Base-by-base conservation (phyloP, 2,888 invertebrate genomes). In the Oligia strigilis region DNA sequence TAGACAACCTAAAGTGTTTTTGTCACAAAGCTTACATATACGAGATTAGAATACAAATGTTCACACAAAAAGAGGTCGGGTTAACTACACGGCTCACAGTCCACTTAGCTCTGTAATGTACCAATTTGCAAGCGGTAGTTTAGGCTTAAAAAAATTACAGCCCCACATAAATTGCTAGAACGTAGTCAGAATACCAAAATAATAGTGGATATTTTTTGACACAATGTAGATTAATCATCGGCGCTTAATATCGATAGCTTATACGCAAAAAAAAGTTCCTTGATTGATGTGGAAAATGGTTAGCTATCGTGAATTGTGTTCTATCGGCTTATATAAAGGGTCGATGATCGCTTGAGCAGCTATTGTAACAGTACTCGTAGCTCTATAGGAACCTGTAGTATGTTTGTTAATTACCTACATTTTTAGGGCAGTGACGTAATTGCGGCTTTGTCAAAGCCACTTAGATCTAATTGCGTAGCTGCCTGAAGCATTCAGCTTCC, bases 201-300 rank as follows among this genome's bases (percentile, higher is more conserved):
- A 80, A 83, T 84, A 82, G 84, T 84, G 66, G 67, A 72, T 76
- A 78, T 88, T 86, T 87, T 89, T 83, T 86, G 83, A 75, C 80
- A 89, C 86, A 89, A 75, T 82, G 77, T 81, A 88, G 85, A 89
- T 89, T 89, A 89, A 88, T 89, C 88, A 89, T 89, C 80, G 69
- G 43, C 76, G 87, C 76, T 86, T 89, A 89, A 89, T 88, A 89
- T 89, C 81, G 90, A 89, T 88, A 76, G 85, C 80, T 79, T 88
- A 86, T 82, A 84, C 87, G 82, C 87, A 88, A 89, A 89, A 87
- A 87, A 89, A 88, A 80, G 78, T 84, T 80, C 74, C 81, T 84
- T 89, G 88, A 89, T 90, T 87, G 88, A 90, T 89, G 90, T 85
- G 75, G 49, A 71, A 84, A 88, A 78, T 73, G 71, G 60, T 58